Conservation (phyloP, 2,888 invertebrate species). For the Drosophila subsilvestris region DNA sequence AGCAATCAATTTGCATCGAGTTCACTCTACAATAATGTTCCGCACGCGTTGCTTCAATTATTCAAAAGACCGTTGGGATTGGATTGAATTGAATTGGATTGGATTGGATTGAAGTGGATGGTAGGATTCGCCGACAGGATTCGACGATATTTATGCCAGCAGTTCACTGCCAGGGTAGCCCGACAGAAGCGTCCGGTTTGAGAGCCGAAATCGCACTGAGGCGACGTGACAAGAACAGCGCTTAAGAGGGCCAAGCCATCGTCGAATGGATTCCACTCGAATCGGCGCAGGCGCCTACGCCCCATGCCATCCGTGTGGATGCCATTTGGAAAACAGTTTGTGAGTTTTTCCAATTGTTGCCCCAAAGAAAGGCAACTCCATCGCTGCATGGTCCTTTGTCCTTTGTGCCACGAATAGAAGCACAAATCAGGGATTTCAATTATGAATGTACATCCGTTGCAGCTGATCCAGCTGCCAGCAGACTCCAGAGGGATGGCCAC, state of each 20-base stretch:
- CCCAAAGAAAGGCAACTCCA: slow-evolving; percentile 6
- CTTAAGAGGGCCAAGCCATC: slow-evolving; percentile 50
- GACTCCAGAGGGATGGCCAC: slow-evolving; percentile 8
- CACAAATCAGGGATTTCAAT: slow-evolving; percentile 40
- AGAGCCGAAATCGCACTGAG: slow-evolving; percentile 71
- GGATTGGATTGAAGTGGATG: slow-evolving; percentile 13
- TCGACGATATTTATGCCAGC: background rate
- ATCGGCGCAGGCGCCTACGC: slow-evolving; percentile 62
- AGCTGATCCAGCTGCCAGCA: slow-evolving; percentile 28
- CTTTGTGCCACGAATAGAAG: slow-evolving; percentile 1
- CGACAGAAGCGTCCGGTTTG: slow-evolving; percentile 49
- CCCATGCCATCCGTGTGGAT: slow-evolving; percentile 51
- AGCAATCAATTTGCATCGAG: slow-evolving; percentile 51
- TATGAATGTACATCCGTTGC: slow-evolving; percentile 35
- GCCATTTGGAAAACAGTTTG: slow-evolving; percentile 63
- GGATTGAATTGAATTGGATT: slow-evolving; percentile 1
- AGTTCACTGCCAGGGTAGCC: background rate
- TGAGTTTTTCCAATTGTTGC: slow-evolving; percentile 60
- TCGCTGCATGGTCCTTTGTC: slow-evolving; percentile 7
- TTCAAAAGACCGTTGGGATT: slow-evolving; percentile 70
- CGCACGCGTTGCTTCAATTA: slow-evolving; percentile 59
- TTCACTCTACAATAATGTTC: slow-evolving; percentile 31
- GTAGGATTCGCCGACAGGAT: background rate
- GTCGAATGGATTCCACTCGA: slow-evolving; percentile 55
- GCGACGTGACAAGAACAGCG: slow-evolving; percentile 31